Conservation (phyloP, 2,888 invertebrate species). For the Argyresthia albistria region DNA sequence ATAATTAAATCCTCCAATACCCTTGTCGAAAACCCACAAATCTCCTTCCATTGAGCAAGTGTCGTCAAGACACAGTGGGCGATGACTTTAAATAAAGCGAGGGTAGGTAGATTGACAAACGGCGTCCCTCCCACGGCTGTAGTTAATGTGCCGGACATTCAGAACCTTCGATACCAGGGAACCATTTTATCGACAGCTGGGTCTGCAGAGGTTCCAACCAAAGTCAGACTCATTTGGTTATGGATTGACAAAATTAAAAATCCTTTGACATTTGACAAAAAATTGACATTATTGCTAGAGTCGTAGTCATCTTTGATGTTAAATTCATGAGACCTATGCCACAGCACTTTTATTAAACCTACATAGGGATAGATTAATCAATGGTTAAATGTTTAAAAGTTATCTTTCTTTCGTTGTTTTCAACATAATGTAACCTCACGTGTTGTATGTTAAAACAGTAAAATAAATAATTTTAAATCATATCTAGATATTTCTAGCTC, state of each 20-base stretch:
- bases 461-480: background rate
- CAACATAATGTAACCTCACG: background rate
- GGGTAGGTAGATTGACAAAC: conserved; percentile 43
- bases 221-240: background rate
- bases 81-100: conserved; percentile 56
- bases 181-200: too few species aligned
- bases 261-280: too few species aligned
- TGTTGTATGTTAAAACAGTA: background rate
- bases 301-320: background rate
- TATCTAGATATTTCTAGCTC: background rate
- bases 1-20: background rate
- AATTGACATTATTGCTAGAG: background rate
- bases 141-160: conserved; percentile 67
- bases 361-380: background rate
- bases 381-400: too few species aligned
- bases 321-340: background rate
- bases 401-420: too few species aligned
- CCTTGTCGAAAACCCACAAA: conserved; percentile 14
- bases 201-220: conserved; percentile 36
- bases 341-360: background rate
- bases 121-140: conserved; percentile 45
- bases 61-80: conserved; percentile 46
- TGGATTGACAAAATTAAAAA: too few species aligned
- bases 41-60: conserved; percentile 12
- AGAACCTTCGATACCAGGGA: conserved; percentile 11